These are phyloP conservation scores for Chrysomela aeneicollis DNA, from an alignment of 2,888 invertebrate species.

Conservation along the genomic window DNA sequence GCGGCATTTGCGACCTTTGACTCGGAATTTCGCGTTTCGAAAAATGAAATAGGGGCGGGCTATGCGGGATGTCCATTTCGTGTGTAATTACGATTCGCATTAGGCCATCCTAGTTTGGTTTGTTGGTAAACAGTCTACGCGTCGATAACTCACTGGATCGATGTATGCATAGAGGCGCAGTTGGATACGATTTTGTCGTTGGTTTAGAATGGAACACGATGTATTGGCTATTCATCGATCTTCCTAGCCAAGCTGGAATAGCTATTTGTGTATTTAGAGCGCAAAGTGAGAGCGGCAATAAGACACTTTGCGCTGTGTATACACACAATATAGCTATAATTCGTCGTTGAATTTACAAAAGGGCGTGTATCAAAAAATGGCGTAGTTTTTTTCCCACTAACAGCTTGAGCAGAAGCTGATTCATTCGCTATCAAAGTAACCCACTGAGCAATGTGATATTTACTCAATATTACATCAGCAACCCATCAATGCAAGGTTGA, in stretches of 20 bases:
- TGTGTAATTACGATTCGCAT: conserved; percentile 11
- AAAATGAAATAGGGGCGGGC: conserved; percentile 5
- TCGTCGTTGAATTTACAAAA: too few relatives aligned
- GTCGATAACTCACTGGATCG: neutral
- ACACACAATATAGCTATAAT: too few relatives aligned
- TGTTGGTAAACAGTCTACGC: conserved; percentile 15
- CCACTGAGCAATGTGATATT: too few relatives aligned
- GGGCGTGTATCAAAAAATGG: too few relatives aligned
- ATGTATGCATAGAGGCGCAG: neutral
- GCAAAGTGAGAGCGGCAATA: too few relatives aligned
- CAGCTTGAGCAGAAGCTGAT: too few relatives aligned
- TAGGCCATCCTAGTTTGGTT: neutral
- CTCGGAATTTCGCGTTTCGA: neutral
- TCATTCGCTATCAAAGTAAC: too few relatives aligned
- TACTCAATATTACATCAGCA: too few relatives aligned
- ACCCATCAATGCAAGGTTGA: too few relatives aligned
- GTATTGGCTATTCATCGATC: neutral
- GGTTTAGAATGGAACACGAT: neutral
- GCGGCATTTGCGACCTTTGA: conserved; percentile 10
- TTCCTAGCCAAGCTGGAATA: neutral
- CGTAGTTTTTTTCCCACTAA: too few relatives aligned
- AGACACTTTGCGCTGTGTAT: too few relatives aligned
- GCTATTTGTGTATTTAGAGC: too few relatives aligned
- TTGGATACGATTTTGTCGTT: neutral
- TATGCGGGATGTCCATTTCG: neutral